Base-by-base conservation (phyloP, 92 coral and sea anemone genomes). In the Palythoa grandiflora region DNA sequence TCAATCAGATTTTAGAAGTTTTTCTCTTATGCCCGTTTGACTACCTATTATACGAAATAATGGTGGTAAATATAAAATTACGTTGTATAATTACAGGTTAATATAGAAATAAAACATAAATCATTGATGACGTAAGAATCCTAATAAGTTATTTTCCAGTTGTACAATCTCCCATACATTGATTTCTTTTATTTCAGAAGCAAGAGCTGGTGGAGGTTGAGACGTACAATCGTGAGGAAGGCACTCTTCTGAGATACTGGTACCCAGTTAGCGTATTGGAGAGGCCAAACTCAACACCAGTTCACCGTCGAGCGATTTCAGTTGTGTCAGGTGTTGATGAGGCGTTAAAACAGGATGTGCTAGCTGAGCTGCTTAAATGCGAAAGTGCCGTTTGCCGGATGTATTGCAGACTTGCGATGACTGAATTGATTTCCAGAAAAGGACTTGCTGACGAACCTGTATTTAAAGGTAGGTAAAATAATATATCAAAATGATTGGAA, bases 141-240 rank as follows among this genome's bases (percentile, higher is more conserved):
- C 50, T 44, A 44, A 44, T 44, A 44, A 44, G 7, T 59, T 59
- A 13, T 15, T 59, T 17, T 13, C 13, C 10, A 1, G 16, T 28
- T 0, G 0, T 28, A 28, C 28, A 28, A 28, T 28, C 28, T 28
- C 28, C 17, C 19, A 4, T 59, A 59, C 14, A 59, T 59, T 17
- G 14, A 59, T 59, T 15, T 59, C 3, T 59, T 59, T 44, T 44
- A 44, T 44, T 8, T 17, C 65, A 94, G 96, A 68, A 93, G 65
- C 93, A 94, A 73, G 94, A 90, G 50, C 81, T 93, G 16, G 96
- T 93, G 3, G 96, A 95, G 74, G 94, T 96, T 12, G 98, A 96
- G 50, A 94, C 98, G 0, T 96, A 96, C 92, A 95, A 95, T 83
- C 96, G 96, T 37, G 98, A 95, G 77, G 99, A 96, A 71, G 99